phyloP scores from a whole-genome alignment of 2,888 invertebrate genomes.

The Campaea margaritaria region DNA sequence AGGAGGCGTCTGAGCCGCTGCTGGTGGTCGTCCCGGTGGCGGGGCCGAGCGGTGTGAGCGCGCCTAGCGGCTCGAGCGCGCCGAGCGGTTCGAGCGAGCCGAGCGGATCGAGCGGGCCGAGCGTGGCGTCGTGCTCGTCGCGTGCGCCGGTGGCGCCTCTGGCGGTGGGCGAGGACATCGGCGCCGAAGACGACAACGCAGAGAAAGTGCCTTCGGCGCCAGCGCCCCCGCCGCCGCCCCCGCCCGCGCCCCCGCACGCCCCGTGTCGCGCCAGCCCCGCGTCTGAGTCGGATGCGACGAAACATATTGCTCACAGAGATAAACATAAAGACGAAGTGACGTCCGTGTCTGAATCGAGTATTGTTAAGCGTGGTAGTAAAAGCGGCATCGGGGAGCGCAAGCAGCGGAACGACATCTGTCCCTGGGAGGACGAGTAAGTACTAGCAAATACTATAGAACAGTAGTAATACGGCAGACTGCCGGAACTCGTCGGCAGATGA shows the following conservation, averaged over 20 bases:
- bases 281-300: slow-evolving; percentile 67
- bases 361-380: slow-evolving; percentile 77
- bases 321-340: slow-evolving; percentile 74
- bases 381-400: slow-evolving; percentile 69
- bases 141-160: slow-evolving; percentile 84
- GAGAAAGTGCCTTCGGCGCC: slow-evolving; percentile 82
- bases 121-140: background rate
- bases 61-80: slow-evolving; percentile 14
- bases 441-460: slow-evolving; percentile 20
- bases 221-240: slow-evolving; percentile 9
- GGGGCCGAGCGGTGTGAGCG: slow-evolving; percentile 47
- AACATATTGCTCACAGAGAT: slow-evolving; percentile 74
- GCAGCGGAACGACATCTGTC: slow-evolving; percentile 93
- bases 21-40: slow-evolving; percentile 86
- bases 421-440: slow-evolving; percentile 98
- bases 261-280: slow-evolving; percentile 52
- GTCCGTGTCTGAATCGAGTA: slow-evolving; percentile 75
- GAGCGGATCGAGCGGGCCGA: slow-evolving; percentile 1
- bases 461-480: too few relatives aligned
- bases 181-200: slow-evolving; percentile 87
- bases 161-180: slow-evolving; percentile 89
- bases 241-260: slow-evolving; percentile 41
- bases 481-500: too few relatives aligned
- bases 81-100: slow-evolving; percentile 86
- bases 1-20: slow-evolving; percentile 43